phyloP scores from a whole-genome alignment of 2,888 invertebrate genomes.

The Polymixis flavicincta region DNA sequence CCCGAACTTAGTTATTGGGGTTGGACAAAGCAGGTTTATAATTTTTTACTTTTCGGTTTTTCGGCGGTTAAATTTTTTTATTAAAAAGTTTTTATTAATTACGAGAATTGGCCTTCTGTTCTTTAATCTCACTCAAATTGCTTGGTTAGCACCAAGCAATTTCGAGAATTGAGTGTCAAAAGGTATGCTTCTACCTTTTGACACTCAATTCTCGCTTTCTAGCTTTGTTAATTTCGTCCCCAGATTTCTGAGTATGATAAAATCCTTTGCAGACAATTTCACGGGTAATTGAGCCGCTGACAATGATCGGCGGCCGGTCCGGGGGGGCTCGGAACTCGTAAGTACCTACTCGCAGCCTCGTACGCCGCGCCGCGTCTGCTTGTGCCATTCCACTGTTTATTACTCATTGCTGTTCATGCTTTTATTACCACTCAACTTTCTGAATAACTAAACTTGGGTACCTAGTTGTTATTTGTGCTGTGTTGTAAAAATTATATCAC shows the following conservation, averaged over 20 bases:
- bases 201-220: too few relatives aligned
- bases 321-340: conserved; percentile 50
- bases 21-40: too few relatives aligned
- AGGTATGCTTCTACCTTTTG: too few relatives aligned
- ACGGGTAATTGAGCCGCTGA: conserved; percentile 86
- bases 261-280: conserved; percentile 82
- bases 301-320: conserved; percentile 74
- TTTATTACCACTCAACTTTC: conserved; percentile 73
- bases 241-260: conserved; percentile 70
- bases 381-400: conserved; percentile 74
- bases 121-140: too few relatives aligned
- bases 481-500: conserved; percentile 50
- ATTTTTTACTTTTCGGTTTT: too few relatives aligned
- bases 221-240: conserved; percentile 66
- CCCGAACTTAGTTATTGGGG: too few relatives aligned
- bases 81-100: too few relatives aligned
- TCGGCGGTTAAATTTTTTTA: too few relatives aligned
- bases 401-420: conserved; percentile 73
- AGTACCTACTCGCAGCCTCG: conserved; percentile 14
- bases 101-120: too few relatives aligned
- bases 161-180: conserved; percentile 54
- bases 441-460: conserved; percentile 47
- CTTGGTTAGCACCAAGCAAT: conserved; percentile 26
- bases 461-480: conserved; percentile 48
- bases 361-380: conserved; percentile 70